phyloP scores from a whole-genome alignment of 2,113 vertebrate species.

The Malurus elegans region DNA sequence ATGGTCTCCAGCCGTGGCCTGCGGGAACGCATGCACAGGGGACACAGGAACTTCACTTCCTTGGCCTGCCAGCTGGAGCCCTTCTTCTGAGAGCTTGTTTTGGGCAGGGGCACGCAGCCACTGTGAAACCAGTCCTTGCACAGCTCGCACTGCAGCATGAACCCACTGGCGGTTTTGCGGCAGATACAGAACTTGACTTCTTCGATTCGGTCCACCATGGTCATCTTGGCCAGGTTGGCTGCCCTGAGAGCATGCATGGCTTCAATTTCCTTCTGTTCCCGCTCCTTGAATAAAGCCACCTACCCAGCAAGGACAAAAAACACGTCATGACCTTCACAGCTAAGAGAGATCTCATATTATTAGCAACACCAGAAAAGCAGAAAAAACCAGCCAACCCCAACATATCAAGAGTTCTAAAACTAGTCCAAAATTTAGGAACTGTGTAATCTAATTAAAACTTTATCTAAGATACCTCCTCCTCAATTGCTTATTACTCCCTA shows the following conservation, averaged over 20 bases:
- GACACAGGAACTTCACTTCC: slow-evolving; percentile 94
- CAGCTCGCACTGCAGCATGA: slow-evolving; percentile 97
- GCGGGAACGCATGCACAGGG: slow-evolving; percentile 91
- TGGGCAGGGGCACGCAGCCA: slow-evolving; percentile 91
- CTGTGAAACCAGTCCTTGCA: slow-evolving; percentile 99
- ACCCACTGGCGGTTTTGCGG: slow-evolving; percentile 90
- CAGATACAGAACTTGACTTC: slow-evolving; percentile 97
- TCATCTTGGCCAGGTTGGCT: slow-evolving; percentile 95
- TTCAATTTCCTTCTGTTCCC: slow-evolving; percentile 93
- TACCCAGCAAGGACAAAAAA: slow-evolving; percentile 18
- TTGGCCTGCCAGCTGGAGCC: slow-evolving; percentile 90
- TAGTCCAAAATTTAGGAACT: not conserved
- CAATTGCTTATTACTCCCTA: not conserved
- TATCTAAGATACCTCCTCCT: not conserved
- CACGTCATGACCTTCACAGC: not conserved
- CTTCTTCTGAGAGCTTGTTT: slow-evolving; percentile 90
- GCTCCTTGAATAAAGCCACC: slow-evolving; percentile 92
- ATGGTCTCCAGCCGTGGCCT: slow-evolving; percentile 96
- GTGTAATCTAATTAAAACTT: not conserved
- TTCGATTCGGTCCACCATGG: slow-evolving; percentile 94
- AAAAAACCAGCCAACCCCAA: not conserved
- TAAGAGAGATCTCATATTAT: not conserved
- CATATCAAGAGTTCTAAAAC: not conserved
- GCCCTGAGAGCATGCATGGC: slow-evolving; percentile 92
- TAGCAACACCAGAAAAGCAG: not conserved